Base-by-base conservation (phyloP, 2,888 invertebrate species). In the Xylota sylvarum region DNA sequence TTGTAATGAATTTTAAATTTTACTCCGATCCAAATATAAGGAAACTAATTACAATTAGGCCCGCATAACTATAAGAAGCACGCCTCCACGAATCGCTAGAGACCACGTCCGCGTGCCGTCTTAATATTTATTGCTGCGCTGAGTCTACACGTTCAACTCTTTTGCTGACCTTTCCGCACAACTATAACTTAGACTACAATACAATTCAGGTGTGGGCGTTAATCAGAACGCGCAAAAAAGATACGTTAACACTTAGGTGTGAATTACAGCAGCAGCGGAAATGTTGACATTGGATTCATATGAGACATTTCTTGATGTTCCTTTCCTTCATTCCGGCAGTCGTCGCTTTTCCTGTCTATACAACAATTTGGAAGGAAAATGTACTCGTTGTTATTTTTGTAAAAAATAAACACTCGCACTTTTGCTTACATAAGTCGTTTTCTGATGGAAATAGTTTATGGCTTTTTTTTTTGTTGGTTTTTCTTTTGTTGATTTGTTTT, bases 181-280 rank as follows among this genome's bases (percentile, higher is more conserved):
- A 7, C 5, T 69, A 14, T 19, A 60, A 40, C 40, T 40, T n/a
- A 4, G 17, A 19, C 23, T 27, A 27, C 37, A 37, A 14, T 55
- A n/a, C n/a, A n/a, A n/a, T n/a, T 55, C 40, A 30, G 27, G 27
- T 40, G 56, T 65, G 27, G 65, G 65, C 10, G 76, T 56, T 76
- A 76, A 76, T 56, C 19, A 64, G 64, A 74, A 43, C 5, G 10
- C 4, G 9, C 23, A 23, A 3, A 7, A 56, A 73, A 48, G 37
- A 48, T 30, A 56, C 35, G 7, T 76, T 76, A 46, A 27, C 76
- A 6, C 46, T n/a, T 12, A 65, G 65, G 65, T 76, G 76, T 76
- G 30, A 76, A 76, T 65, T 56, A 65, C 35, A 64, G n/a, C 7
- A 43, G 62, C 52, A 64, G 14, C 46, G 76, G 65, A 76, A 65